Percentiles rank a stretch among this genome's conserved stretches.
Evolutionary conservation across 2,888 invertebrate genomes (phyloP).

Genomic region (Spilarctia lutea): DNA sequence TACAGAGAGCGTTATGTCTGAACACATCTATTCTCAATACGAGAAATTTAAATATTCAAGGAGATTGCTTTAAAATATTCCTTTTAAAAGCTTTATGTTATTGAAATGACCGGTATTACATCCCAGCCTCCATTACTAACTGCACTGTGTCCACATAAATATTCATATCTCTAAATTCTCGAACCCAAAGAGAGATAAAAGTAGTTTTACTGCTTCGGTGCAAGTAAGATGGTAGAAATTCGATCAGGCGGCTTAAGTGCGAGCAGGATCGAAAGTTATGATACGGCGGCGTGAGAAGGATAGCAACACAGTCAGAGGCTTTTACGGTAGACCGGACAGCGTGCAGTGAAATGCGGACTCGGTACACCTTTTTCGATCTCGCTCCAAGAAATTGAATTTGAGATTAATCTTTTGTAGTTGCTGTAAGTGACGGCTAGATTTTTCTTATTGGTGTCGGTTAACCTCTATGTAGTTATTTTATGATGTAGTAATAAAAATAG

Average conservation of each 20-base stretch:
- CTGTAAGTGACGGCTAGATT: constrained; percentile 69
- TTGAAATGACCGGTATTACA: constrained; percentile 76
- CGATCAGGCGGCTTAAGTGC: constrained; percentile 76
- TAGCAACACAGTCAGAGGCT: constrained; percentile 80
- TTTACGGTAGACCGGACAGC: constrained; percentile 85
- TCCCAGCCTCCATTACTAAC: constrained; percentile 76
- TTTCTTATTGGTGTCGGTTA: constrained; percentile 57
- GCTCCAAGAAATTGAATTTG: constrained; percentile 85
- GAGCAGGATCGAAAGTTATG: constrained; percentile 62
- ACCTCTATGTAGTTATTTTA: constrained; percentile 50
- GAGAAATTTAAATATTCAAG: constrained; percentile 62
- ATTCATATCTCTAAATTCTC: constrained; percentile 83
- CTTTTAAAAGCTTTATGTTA: constrained; percentile 73
- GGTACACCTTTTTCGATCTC: constrained; percentile 81
- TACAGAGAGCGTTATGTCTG: constrained; percentile 43
- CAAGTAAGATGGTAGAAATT: constrained; percentile 85
- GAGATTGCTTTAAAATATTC: constrained; percentile 65
- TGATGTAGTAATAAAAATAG: constrained; percentile 52
- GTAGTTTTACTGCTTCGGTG: constrained; percentile 82
- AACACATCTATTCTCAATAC: constrained; percentile 47
- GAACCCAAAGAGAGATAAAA: constrained; percentile 82
- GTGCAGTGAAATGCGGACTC: constrained; percentile 83
- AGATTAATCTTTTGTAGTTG: constrained; percentile 82
- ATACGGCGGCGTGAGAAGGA: constrained; percentile 62
- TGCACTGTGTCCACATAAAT: constrained; percentile 79